Evolutionary conservation across 2,113 vertebrate species (phyloP).

Genomic region (Rhabdornis inornatus): DNA sequence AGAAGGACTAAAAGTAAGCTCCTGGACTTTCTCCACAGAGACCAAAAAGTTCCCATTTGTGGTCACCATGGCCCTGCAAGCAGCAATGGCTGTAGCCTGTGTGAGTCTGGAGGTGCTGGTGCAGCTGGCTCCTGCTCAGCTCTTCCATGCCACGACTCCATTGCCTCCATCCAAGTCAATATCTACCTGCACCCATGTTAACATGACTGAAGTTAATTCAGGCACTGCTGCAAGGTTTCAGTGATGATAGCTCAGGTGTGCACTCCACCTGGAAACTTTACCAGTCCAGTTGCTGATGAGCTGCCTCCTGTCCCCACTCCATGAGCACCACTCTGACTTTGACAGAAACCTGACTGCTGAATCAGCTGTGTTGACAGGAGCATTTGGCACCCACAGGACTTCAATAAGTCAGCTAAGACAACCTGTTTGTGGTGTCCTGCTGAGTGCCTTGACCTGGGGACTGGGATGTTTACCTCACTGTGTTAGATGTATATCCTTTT

Average conservation of each 20-base stretch:
- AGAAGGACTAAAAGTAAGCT: background rate
- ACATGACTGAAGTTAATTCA: background rate
- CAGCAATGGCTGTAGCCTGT: background rate
- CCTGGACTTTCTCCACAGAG: background rate
- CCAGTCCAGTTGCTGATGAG: background rate
- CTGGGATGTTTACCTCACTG: background rate
- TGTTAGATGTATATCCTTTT: background rate
- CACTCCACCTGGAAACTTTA: background rate
- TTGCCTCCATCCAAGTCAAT: background rate
- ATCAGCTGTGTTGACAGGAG: background rate
- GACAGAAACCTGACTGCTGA: background rate
- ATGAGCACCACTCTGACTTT: fast-evolving
- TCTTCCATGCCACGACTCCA: background rate
- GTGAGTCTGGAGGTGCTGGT: background rate
- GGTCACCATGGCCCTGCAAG: background rate
- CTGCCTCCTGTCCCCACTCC: background rate
- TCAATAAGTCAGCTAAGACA: background rate
- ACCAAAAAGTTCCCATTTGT: background rate
- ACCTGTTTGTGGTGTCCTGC: background rate
- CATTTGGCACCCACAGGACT: background rate
- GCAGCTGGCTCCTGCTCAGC: background rate
- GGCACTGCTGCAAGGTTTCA: background rate
- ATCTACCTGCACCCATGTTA: background rate
- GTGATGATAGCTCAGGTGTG: background rate
- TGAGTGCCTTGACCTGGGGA: background rate